These are phyloP conservation scores for Alaudala cheleensis DNA, from an alignment of 2,113 vertebrate species.

Conservation along the genomic window DNA sequence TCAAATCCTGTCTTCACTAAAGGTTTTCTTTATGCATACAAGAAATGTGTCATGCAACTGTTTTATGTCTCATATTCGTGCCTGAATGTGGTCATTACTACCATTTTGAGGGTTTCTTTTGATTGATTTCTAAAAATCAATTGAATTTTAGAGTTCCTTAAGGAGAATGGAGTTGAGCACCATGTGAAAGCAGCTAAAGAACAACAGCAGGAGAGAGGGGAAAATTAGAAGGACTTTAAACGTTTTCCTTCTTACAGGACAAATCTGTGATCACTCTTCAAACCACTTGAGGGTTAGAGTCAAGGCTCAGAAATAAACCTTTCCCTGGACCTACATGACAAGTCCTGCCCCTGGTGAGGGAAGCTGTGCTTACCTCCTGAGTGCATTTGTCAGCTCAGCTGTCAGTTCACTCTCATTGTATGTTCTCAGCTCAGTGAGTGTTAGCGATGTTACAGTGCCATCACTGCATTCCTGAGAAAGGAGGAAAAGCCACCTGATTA, in stretches of 20 bases:
- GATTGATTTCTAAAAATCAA: background rate
- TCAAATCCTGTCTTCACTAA: background rate
- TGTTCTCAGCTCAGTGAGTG: slow-evolving; percentile 73
- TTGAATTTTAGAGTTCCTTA: background rate
- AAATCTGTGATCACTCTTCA: background rate
- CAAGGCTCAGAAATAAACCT: background rate
- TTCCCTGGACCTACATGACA: background rate
- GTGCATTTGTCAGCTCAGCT: slow-evolving; percentile 78
- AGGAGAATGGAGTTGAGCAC: background rate
- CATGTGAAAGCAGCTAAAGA: background rate
- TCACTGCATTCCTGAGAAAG: slow-evolving; percentile 79
- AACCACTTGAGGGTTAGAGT: background rate
- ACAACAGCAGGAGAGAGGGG: background rate
- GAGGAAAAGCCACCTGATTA: background rate
- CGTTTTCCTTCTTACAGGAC: background rate
- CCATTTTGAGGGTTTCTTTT: background rate
- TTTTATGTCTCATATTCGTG: background rate
- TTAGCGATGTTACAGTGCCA: slow-evolving; percentile 58
- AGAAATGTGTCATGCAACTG: background rate
- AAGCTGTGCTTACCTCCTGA: slow-evolving; percentile 76
- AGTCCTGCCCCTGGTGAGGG: rapidly evolving
- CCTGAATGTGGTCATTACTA: background rate
- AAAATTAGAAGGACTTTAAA: background rate
- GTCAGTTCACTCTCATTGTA: slow-evolving; percentile 80
- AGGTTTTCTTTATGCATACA: background rate